phyloP scores from a whole-genome alignment of 2,888 invertebrate species.

The Globia sparganii region DNA sequence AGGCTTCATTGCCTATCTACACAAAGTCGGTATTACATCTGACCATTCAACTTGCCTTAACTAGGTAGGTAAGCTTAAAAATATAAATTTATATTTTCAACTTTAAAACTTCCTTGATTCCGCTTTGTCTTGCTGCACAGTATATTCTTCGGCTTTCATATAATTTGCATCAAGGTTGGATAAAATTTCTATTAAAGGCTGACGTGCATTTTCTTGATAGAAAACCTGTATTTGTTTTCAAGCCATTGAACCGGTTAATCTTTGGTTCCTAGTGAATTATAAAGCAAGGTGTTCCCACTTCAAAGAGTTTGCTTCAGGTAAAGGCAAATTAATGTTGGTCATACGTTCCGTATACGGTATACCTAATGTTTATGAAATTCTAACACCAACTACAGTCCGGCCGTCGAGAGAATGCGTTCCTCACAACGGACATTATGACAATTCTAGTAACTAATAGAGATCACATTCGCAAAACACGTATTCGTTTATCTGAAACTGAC shows the following conservation, averaged over 20 bases:
- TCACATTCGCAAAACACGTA: background rate
- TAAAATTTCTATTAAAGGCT: slow-evolving; percentile 27
- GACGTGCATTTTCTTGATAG: slow-evolving; percentile 28
- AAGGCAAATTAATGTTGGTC: slow-evolving; percentile 16
- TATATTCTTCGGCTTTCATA: slow-evolving; percentile 18
- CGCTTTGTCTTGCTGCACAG: background rate
- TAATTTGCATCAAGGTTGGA: slow-evolving; percentile 33
- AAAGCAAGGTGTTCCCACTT: slow-evolving; percentile 13
- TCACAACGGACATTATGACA: background rate
- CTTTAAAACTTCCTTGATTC: slow-evolving; percentile 11
- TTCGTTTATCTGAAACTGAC: background rate
- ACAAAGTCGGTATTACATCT: background rate
- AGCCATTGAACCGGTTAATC: slow-evolving; percentile 45
- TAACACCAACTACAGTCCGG: background rate
- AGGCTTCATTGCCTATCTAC: background rate
- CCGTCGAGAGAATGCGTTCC: background rate
- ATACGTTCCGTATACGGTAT: background rate
- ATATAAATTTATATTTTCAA: slow-evolving; percentile 7
- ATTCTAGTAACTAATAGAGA: background rate
- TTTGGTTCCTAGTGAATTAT: slow-evolving; percentile 43
- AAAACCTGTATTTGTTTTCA: slow-evolving; percentile 45
- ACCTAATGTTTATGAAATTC: background rate
- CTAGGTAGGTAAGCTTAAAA: background rate
- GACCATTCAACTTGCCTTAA: background rate
- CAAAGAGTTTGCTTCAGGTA: slow-evolving; percentile 18